Conservation (phyloP, 2,888 invertebrate genomes). For the Digitonthophagus gazella region DNA sequence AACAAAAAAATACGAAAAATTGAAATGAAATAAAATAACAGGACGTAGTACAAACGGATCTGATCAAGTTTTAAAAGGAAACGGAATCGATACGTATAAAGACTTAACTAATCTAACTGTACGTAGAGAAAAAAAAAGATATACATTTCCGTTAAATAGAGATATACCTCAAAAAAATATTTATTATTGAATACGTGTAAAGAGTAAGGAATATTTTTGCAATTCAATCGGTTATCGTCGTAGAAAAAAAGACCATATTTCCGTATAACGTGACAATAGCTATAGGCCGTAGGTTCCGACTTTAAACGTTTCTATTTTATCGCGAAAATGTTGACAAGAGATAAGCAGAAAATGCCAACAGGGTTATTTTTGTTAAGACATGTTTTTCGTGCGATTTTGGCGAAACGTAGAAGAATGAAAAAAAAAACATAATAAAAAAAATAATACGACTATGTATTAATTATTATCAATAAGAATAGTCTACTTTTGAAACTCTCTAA, state of each 20-base stretch:
- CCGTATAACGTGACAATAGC: background rate
- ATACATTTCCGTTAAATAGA: background rate
- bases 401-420: too few species aligned
- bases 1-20: too few species aligned
- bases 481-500: background rate
- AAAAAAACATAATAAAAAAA: too few species aligned
- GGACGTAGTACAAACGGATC: background rate
- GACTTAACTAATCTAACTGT: background rate
- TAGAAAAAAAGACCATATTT: background rate
- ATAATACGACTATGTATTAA: too few species aligned
- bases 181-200: background rate
- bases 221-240: background rate
- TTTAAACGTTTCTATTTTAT: background rate
- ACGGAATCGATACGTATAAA: background rate
- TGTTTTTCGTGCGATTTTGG: too few species aligned
- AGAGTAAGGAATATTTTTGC: background rate
- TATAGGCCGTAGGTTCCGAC: background rate
- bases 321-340: background rate
- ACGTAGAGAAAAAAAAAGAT: too few species aligned
- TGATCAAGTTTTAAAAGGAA: background rate
- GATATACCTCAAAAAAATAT: background rate
- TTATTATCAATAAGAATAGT: too few species aligned
- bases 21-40: too few species aligned
- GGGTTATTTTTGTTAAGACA: background rate
- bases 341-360: background rate